Base-by-base conservation (phyloP, 1,140 invertebrate species). In the Wiebesia pumilae region DNA sequence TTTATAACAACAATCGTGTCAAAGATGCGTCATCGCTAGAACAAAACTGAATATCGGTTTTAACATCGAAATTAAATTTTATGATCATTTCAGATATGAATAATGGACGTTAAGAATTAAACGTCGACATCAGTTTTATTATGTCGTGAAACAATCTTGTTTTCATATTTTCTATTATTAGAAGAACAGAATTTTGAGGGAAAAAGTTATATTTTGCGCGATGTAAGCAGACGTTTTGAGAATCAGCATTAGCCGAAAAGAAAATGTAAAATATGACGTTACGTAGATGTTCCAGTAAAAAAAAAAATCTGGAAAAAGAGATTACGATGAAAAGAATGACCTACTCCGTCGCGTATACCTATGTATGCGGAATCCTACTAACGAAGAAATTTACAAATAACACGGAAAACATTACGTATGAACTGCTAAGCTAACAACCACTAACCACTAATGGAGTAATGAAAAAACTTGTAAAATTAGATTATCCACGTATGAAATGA, bases 61-160 rank as follows among this genome's bases (percentile, higher is more conserved):
- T 58, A 79, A 79, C 43, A 79, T 79, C 51, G 47, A 58, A 54
- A 54, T 79, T 54, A 33, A 79, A 58, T 58, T 79, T 79, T 79
- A 79, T 58, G 77, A 79, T 79, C n/a, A 35, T 79, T 54, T 51
- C n/a, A 19, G 47, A 79, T 79, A 79, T 58, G 77, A 79, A 79
- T 79, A 79, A 79, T 79, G 24, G 2, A 58, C 47, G 38, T 54
- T 58, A 35, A 79, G 33, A 54, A 30, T 47, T 58, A 79, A 79
- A 54, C 21, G 38, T 43, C 9, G 71, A 75, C 38, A 43, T 43
- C 71, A n/a, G 71, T 75, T 75, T 75, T 75, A 75, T 75, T 75
- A 75, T 75, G 71, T 75, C 71, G 40, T 75, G 21, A 43, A 75
- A 75, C 9, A 75, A 75, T 75, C 71, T 43, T 24, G 43, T 75